Conservation (phyloP, 2,888 invertebrate genomes). For the Ceramica pisi region DNA sequence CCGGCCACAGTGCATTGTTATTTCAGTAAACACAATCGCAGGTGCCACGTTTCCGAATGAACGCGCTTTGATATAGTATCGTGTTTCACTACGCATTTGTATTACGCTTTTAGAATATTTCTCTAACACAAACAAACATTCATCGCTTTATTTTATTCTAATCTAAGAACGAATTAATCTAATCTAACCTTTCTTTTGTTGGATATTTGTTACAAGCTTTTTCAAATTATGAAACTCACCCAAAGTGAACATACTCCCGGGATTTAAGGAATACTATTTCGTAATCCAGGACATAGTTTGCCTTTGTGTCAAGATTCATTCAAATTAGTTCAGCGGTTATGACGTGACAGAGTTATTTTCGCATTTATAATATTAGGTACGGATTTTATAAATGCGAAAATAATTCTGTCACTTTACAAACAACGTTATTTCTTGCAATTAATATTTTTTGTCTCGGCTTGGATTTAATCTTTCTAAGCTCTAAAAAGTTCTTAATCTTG, state of each 20-base stretch:
- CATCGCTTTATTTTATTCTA: constrained; percentile 24
- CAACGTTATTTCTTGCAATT: too few species aligned
- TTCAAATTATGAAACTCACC: too few species aligned
- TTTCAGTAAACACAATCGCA: constrained; percentile 85
- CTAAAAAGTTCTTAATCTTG: background rate
- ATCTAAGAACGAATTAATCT: background rate
- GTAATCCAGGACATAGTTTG: too few species aligned
- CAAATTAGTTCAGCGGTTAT: too few species aligned
- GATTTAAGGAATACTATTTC: too few species aligned
- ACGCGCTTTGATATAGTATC: constrained; percentile 86
- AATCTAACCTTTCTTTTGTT: background rate
- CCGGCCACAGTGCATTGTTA: constrained; percentile 73
- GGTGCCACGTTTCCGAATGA: constrained; percentile 84
- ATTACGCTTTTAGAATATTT: constrained; percentile 66
- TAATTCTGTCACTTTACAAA: too few species aligned
- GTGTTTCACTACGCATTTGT: constrained; percentile 76
- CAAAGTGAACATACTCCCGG: too few species aligned
- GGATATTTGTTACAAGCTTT: background rate
- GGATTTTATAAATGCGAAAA: too few species aligned
- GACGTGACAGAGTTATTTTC: too few species aligned
- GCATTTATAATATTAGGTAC: too few species aligned
- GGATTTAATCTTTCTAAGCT: background rate
- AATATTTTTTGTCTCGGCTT: background rate
- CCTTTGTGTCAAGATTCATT: too few species aligned
- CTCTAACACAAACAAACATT: constrained; percentile 52